These are phyloP conservation scores for Uloborus diversus DNA, from an alignment of 1,140 invertebrate genomes.

Conservation along the genomic window DNA sequence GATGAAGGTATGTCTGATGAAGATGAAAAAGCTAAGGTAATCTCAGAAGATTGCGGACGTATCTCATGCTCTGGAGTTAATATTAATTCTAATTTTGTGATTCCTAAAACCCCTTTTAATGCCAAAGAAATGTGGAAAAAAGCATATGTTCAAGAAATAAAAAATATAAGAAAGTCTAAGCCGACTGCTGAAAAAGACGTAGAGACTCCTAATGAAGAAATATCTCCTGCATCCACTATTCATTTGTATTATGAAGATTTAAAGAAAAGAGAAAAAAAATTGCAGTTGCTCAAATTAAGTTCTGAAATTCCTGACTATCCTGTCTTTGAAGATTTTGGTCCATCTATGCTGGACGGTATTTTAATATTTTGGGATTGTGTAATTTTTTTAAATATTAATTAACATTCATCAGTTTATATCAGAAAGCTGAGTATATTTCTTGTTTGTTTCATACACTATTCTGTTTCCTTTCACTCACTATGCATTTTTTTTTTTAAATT, in stretches of 20 bases:
- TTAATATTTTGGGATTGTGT: too few relatives aligned
- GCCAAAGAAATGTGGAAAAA: conserved; percentile 46
- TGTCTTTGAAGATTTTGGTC: too few relatives aligned
- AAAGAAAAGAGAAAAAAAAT: conserved; percentile 42
- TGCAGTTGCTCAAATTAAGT: conserved; percentile 43
- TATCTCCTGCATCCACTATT: conserved; percentile 39
- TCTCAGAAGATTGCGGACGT: conserved; percentile 24
- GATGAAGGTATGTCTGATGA: background rate
- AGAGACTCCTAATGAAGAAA: conserved; percentile 5
- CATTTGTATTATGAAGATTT: conserved; percentile 50
- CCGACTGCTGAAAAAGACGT: background rate
- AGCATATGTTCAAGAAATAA: conserved; percentile 11
- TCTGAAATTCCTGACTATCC: too few relatives aligned
- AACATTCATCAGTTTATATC: too few relatives aligned
- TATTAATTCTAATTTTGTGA: background rate
- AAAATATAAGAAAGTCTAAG: conserved; percentile 14
- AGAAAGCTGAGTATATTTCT: too few relatives aligned
- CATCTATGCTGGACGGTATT: too few relatives aligned
- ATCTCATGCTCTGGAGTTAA: conserved; percentile 13
- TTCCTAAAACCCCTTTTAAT: background rate
- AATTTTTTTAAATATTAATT: too few relatives aligned
- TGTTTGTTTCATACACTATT: too few relatives aligned
- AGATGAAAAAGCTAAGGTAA: conserved; percentile 16
- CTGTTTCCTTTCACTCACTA: too few relatives aligned
- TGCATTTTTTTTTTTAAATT: too few relatives aligned